These are phyloP conservation scores for Patiria miniata DNA, from an alignment of 35 echinoderm and acorn worm genomes.

Conservation along the genomic window DNA sequence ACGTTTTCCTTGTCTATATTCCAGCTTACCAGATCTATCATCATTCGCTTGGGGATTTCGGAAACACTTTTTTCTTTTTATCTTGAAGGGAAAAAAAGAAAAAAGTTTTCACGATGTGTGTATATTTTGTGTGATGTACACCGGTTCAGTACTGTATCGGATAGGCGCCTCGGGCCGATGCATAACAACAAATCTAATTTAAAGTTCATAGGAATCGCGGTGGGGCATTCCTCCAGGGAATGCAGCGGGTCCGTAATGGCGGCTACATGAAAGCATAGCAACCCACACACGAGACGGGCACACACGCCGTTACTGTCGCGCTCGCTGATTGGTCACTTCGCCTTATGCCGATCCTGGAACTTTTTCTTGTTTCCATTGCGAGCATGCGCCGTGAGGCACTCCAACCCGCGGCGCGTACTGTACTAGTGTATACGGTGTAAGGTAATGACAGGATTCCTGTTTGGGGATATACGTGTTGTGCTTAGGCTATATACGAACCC, in stretches of 20 bases:
- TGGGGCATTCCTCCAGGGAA: conserved; percentile 35
- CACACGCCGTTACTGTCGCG: conserved; percentile 43
- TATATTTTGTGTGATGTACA: neutral
- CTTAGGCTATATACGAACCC: neutral
- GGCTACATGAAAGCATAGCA: conserved; percentile 52
- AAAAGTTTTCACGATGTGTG: too few species aligned
- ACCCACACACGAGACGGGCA: conserved; percentile 45
- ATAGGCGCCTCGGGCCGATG: conserved; percentile 26
- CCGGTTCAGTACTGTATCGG: conserved; percentile 35
- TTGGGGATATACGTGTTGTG: conserved; percentile 1
- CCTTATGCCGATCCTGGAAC: conserved; percentile 12
- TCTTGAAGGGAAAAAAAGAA: too few species aligned
- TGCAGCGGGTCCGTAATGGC: conserved; percentile 5
- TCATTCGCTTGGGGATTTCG: too few species aligned
- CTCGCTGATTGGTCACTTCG: neutral
- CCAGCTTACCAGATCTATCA: too few species aligned
- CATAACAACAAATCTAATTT: conserved; percentile 57
- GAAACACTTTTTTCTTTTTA: too few species aligned
- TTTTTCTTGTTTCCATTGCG: neutral
- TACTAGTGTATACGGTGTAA: neutral
- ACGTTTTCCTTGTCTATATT: too few species aligned
- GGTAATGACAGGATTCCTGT: conserved; percentile 11
- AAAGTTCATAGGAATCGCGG: conserved; percentile 50
- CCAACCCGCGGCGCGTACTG: neutral
- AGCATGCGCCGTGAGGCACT: conserved; percentile 31